Evolutionary conservation across 2,888 invertebrate genomes (phyloP).

Genomic region (Amblyteles armatorius): DNA sequence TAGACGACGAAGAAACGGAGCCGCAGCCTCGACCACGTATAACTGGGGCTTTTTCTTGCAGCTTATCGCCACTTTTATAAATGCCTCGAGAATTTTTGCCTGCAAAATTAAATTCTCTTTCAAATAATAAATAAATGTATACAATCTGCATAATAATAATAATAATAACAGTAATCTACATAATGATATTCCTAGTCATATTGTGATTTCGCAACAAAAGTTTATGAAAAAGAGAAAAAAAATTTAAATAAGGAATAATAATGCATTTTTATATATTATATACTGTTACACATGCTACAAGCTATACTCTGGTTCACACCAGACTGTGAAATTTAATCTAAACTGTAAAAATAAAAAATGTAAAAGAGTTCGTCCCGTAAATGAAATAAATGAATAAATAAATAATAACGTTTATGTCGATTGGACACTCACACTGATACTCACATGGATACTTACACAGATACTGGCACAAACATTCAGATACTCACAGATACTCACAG

Average conservation of each 20-base stretch:
- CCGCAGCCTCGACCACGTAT: conserved; percentile 89
- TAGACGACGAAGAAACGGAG: conserved; percentile 88
- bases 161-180: neutral
- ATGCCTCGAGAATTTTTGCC: conserved; percentile 89
- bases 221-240: too few relatives aligned
- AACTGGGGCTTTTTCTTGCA: conserved; percentile 91
- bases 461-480: neutral
- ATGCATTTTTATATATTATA: too few relatives aligned
- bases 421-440: neutral
- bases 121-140: neutral
- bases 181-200: too few relatives aligned
- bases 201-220: too few relatives aligned
- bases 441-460: neutral
- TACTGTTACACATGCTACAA: too few relatives aligned
- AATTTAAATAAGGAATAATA: too few relatives aligned
- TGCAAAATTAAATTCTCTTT: conserved; percentile 78
- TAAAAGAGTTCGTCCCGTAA: too few relatives aligned
- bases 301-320: too few relatives aligned
- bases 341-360: too few relatives aligned
- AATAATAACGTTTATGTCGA: neutral
- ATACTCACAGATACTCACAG: too few relatives aligned
- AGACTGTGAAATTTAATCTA: too few relatives aligned
- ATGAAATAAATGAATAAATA: too few relatives aligned
- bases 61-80: conserved; percentile 91
- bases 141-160: neutral